A percentile compares a stretch with the other conserved stretches of the same genome.
phyloP scores from a whole-genome alignment of 2,888 invertebrate genomes.

The Ophion costatus region DNA sequence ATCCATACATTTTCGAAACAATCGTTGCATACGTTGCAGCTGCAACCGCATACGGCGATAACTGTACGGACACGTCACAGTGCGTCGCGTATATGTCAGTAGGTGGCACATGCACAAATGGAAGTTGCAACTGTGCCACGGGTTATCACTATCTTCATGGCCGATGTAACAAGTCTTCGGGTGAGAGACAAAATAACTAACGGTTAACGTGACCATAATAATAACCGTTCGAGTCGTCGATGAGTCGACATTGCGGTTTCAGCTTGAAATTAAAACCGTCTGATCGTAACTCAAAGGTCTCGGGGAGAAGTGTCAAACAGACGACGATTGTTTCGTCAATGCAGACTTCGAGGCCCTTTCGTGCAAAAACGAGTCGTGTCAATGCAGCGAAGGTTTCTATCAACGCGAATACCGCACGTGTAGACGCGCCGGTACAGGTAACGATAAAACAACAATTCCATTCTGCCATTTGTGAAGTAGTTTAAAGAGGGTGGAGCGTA shows the following conservation, averaged over 20 bases:
- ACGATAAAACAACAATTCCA: constrained; percentile 9
- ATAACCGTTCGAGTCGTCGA: constrained; percentile 6
- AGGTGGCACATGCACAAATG: constrained; percentile 72
- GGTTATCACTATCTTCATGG: constrained; percentile 77
- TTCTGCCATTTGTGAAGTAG: not conserved
- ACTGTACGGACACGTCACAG: constrained; percentile 73
- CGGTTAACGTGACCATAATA: not conserved
- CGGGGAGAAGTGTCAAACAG: constrained; percentile 69
- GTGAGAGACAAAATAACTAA: constrained; percentile 63
- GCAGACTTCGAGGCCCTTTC: constrained; percentile 73
- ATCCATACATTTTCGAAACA: not conserved
- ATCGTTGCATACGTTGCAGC: constrained; percentile 64
- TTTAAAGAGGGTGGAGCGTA: not conserved
- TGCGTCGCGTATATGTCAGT: constrained; percentile 72
- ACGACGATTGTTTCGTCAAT: constrained; percentile 76
- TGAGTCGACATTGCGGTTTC: constrained; percentile 2
- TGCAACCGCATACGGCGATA: constrained; percentile 68
- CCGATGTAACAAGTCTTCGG: constrained; percentile 72
- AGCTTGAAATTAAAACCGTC: not conserved
- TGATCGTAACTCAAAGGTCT: constrained; percentile 69
- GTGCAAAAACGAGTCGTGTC: constrained; percentile 72
- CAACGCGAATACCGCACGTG: constrained; percentile 79
- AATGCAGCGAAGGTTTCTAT: constrained; percentile 77
- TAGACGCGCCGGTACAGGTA: constrained; percentile 72
- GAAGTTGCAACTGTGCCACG: constrained; percentile 70